Conservation (phyloP, 2,888 invertebrate genomes). For the Gisinianus flammeolus region DNA sequence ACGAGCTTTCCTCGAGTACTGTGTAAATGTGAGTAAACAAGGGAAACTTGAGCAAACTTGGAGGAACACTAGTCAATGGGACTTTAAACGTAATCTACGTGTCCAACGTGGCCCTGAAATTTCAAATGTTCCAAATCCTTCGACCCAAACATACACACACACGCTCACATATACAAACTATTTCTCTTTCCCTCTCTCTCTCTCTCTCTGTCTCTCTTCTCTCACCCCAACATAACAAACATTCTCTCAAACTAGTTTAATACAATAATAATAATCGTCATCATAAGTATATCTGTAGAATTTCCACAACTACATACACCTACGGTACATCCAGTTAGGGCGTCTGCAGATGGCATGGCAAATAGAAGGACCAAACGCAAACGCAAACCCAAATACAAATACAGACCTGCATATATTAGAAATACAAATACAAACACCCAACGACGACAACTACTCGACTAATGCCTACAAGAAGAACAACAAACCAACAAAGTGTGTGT, state of each 20-base stretch:
- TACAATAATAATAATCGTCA: no score
- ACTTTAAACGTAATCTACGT: slow-evolving; percentile 15
- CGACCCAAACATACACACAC: background rate
- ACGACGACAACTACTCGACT: no score
- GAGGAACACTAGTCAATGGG: background rate
- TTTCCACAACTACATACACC: no score
- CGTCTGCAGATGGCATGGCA: no score
- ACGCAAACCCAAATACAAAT: no score
- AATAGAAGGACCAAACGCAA: no score
- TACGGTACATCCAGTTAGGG: no score
- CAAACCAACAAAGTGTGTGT: background rate
- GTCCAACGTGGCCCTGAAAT: background rate
- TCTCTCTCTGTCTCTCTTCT: background rate
- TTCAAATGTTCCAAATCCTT: background rate
- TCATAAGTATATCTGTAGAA: no score
- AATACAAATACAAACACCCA: no score
- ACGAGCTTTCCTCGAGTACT: background rate
- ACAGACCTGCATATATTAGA: no score
- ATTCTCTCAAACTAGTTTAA: no score
- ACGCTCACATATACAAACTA: background rate
- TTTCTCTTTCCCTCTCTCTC: background rate
- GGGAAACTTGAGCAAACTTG: slow-evolving; percentile 1
- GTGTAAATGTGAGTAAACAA: slow-evolving; percentile 14
- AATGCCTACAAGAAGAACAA: background rate
- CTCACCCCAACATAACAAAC: background rate